Percentiles rank a stretch among this genome's conserved stretches.
Evolutionary conservation across 2,888 invertebrate genomes (phyloP).

Genomic region (Lasioglossum villosulum): DNA sequence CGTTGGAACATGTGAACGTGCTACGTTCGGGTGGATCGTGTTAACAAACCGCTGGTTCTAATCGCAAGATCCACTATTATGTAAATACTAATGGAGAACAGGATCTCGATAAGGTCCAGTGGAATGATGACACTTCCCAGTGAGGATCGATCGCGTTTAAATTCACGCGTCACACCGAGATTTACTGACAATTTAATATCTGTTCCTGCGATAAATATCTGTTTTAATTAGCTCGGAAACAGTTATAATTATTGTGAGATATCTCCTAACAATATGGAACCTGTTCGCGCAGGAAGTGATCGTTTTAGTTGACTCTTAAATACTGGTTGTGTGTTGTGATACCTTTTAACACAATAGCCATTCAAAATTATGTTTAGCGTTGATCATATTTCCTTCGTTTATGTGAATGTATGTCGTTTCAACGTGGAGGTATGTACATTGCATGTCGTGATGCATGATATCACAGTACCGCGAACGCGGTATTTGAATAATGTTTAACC

Average conservation of each 20-base stretch:
- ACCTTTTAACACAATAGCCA: neutral
- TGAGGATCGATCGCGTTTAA: neutral
- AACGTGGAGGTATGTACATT: neutral
- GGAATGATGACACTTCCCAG: neutral
- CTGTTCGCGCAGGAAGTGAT: neutral
- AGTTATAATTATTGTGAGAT: neutral
- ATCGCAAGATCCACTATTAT: neutral
- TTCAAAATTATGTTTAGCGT: neutral
- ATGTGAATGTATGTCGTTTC: neutral
- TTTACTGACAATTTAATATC: neutral
- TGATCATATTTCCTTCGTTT: neutral
- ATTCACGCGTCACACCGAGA: neutral
- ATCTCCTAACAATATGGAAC: neutral
- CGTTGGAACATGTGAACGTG: neutral
- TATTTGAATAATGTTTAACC: slow-evolving; percentile 4
- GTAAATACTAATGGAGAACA: neutral
- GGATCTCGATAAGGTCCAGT: neutral
- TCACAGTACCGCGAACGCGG: neutral
- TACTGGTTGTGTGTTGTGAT: neutral
- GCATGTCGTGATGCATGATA: neutral
- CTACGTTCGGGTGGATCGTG: neutral
- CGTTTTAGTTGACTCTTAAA: neutral
- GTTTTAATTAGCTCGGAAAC: neutral
- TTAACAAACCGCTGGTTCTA: neutral
- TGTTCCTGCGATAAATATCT: neutral